Conservation (phyloP, 2,113 vertebrate genomes). For the Takifugu flavidus region DNA sequence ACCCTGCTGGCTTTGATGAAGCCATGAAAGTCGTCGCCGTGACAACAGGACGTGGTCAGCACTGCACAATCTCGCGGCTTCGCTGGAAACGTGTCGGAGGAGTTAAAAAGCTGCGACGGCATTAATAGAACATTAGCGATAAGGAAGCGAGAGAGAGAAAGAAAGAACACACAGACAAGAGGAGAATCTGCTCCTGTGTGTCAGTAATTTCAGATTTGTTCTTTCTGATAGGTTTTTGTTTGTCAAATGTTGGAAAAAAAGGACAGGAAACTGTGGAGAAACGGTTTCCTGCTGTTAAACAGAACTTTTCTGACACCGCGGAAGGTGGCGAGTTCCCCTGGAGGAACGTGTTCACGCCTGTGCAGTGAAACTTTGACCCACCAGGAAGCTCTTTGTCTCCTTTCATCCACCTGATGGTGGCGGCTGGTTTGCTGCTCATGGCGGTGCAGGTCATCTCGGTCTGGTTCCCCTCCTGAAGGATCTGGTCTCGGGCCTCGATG, state of each 20-base stretch:
- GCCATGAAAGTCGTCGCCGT: constrained; percentile 45
- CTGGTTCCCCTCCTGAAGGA: constrained; percentile 89
- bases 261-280: too few relatives aligned
- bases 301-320: too few relatives aligned
- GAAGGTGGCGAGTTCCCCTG: too few relatives aligned
- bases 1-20: constrained; percentile 50
- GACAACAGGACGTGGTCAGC: constrained; percentile 38
- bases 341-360: too few relatives aligned
- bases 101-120: constrained; percentile 3
- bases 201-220: not conserved
- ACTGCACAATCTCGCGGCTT: constrained; percentile 21
- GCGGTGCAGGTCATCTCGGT: constrained; percentile 95
- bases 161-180: not conserved
- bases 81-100: constrained; percentile 15
- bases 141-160: constrained; percentile 1
- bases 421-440: constrained; percentile 94
- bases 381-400: constrained; percentile 91
- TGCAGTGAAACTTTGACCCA: constrained; percentile 38
- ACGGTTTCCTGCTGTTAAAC: too few relatives aligned
- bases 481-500: constrained; percentile 91
- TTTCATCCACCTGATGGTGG: constrained; percentile 94
- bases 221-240: too few relatives aligned
- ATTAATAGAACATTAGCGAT: constrained; percentile 1
- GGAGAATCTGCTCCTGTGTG: too few relatives aligned
- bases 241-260: not conserved